Percentiles rank a stretch among this genome's conserved stretches.
Evolutionary conservation across 2,888 invertebrate species (phyloP).

Genomic region (Acanthosepion lycidas): DNA sequence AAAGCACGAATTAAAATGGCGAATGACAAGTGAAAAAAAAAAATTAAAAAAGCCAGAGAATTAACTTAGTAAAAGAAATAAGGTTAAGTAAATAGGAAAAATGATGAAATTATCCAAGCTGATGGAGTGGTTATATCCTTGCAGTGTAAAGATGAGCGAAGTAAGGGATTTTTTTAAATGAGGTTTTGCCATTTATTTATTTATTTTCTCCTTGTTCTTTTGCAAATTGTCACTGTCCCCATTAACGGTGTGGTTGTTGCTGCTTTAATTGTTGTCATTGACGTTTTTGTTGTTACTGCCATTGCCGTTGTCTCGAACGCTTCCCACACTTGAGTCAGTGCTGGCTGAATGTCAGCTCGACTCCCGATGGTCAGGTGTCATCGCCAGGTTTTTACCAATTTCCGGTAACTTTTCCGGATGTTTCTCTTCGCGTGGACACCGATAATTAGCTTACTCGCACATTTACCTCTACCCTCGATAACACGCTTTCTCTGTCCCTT

Average conservation of each 20-base stretch:
- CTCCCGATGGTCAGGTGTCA: constrained; percentile 33
- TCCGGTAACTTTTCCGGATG: not conserved
- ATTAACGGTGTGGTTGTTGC: not conserved
- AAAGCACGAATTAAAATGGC: too few species aligned
- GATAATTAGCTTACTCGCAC: not conserved
- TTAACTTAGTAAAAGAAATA: too few species aligned
- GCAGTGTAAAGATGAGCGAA: too few species aligned
- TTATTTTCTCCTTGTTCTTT: not conserved
- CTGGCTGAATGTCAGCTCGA: not conserved
- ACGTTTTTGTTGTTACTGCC: not conserved
- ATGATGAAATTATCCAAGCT: too few species aligned
- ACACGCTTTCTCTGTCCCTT: not conserved
- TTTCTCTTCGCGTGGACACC: not conserved
- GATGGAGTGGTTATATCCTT: too few species aligned
- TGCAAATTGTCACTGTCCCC: not conserved
- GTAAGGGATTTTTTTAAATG: too few species aligned
- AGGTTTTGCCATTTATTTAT: too few species aligned
- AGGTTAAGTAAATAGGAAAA: too few species aligned
- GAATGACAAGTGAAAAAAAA: too few species aligned
- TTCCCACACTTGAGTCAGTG: not conserved
- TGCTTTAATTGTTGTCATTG: not conserved
- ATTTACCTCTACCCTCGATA: not conserved
- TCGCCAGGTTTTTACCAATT: constrained; percentile 33
- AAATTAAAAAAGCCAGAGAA: too few species aligned
- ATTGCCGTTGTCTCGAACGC: not conserved